Percentiles rank a stretch among this genome's conserved stretches.
These are phyloP conservation scores for Pelochelys cantorii DNA, from an alignment of 2,797 vertebrate genomes.

Conservation along the genomic window DNA sequence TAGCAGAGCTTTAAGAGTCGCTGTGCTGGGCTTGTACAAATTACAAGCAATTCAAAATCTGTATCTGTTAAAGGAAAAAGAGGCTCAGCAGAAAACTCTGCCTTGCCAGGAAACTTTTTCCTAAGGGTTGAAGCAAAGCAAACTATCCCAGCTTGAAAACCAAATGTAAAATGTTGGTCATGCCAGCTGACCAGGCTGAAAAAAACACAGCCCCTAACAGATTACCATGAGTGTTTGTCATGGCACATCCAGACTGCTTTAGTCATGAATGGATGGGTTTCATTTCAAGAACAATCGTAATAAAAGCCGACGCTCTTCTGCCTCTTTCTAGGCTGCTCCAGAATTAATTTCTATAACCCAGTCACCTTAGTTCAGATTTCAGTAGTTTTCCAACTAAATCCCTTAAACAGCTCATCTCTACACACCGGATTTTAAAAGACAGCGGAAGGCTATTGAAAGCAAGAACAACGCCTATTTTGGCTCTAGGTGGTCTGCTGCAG, in stretches of 20 bases:
- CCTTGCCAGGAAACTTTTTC: neutral
- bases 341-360: neutral
- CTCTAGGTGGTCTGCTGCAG: neutral
- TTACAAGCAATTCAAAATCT: neutral
- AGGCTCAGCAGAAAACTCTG: neutral
- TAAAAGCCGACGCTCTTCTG: neutral
- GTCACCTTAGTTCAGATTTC: neutral
- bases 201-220: neutral
- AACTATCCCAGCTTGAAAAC: neutral
- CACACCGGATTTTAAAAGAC: neutral
- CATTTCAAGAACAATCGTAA: neutral
- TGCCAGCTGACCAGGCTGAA: neutral
- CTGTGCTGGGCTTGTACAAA: rapidly evolving
- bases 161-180: neutral
- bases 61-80: neutral
- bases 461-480: neutral
- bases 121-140: constrained; percentile 9
- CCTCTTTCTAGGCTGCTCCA: neutral
- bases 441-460: neutral
- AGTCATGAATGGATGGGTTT: neutral
- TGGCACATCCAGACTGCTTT: neutral
- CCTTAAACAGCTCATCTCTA: neutral
- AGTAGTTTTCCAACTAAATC: neutral
- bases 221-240: neutral
- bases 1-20: rapidly evolving